Conservation (phyloP, 2,113 vertebrate species). For the Turdus rufiventris region DNA sequence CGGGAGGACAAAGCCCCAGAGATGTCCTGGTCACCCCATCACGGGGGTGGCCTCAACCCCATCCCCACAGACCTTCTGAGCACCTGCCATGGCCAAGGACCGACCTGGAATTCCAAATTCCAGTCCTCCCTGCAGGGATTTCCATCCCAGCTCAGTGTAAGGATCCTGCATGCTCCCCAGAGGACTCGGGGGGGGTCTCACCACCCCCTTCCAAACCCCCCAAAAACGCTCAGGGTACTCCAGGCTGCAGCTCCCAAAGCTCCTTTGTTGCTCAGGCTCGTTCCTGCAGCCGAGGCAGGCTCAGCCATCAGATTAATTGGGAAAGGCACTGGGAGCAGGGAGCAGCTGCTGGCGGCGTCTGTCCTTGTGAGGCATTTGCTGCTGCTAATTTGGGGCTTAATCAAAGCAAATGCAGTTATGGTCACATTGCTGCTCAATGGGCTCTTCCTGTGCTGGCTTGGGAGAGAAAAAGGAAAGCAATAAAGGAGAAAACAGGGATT, state of each 20-base stretch:
- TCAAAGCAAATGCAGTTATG: conserved; percentile 13
- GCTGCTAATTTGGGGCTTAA: conserved; percentile 50
- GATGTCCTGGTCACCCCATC: not conserved
- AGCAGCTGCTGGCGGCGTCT: conserved; percentile 34
- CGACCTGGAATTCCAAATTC: not conserved
- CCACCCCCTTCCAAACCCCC: not conserved
- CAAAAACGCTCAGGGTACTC: not conserved
- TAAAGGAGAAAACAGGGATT: not conserved
- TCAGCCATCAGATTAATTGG: conserved; percentile 15
- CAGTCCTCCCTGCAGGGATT: not conserved
- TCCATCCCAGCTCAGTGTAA: not conserved
- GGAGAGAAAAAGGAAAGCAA: not conserved
- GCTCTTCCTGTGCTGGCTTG: not conserved
- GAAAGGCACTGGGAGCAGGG: not conserved
- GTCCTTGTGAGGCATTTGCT: conserved; percentile 40
- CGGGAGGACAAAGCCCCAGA: not conserved
- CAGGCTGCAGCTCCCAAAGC: not conserved
- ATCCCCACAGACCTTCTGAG: not conserved
- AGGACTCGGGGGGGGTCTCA: not conserved
- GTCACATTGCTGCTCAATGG: not conserved
- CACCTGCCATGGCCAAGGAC: accelerated
- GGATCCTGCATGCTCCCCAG: not conserved
- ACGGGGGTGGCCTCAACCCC: not conserved
- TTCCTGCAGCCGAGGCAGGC: not conserved
- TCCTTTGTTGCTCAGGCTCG: not conserved